Evolutionary conservation across 2,113 vertebrate species (phyloP), one percentile per base, ranked within the genome.

Genomic region (Grammomys dolichurus): DNA sequence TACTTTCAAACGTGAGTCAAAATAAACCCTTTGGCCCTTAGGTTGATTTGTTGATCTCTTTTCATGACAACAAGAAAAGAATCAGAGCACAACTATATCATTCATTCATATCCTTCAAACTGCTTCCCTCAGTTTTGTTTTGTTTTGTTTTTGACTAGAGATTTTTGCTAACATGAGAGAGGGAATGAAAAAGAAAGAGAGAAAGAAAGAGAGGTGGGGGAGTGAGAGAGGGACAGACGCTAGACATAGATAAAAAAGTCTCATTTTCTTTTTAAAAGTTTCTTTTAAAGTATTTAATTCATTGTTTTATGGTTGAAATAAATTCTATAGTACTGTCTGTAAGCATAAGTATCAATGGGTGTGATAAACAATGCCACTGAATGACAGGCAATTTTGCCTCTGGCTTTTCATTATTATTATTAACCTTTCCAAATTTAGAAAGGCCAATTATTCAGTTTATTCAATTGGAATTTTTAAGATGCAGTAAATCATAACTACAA

Each of bases 371-470:
- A 90, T 54, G 75, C 33, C n/a, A 77, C 2, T 63, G 82, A 94
- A 48, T 89, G 90, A 80, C 77, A 94, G 26, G 36, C 80, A 94
- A 89, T 93, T 85, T 84, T 76, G 28, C 36, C 58, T 43, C 51
- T 90, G 51, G 31, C 70, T 92, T 93, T 73, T 76, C 31, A 0
- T 33, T 82, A 67, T 65, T 91, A 89, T 60, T 96, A 75, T 93
- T 95, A 93, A 78, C 76, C 43, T 94, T 91, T 91, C 76, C 36
- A 63, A 80, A 81, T 95, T 95, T 93, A 84, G 56, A 78, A 33
- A 69, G 19, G 43, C 40, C 70, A 94, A 91, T 94, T 91, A 95
- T 91, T 93, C 7, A 28, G 48, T 91, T 93, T 89, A 93, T 86
- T 95, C 77, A 63, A 75, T 14, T 86, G 77, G 78, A 88, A 90